Percentiles rank a stretch among this genome's conserved stretches.
These are phyloP conservation scores for Drosophila pseudotalamancana DNA, from an alignment of 2,888 invertebrate genomes.

Conservation along the genomic window DNA sequence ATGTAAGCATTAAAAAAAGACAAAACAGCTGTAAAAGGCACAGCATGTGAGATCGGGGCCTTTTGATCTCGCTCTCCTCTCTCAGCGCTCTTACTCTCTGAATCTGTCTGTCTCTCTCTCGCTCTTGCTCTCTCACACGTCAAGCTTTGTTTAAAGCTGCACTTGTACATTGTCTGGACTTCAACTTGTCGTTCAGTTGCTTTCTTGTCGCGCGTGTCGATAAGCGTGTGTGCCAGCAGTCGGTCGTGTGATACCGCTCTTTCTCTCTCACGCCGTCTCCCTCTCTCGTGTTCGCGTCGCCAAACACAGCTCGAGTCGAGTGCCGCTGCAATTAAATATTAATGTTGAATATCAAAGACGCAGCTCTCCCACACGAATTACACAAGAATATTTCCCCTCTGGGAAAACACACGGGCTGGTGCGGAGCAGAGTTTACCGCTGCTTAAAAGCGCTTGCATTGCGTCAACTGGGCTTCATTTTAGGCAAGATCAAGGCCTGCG, in stretches of 20 bases:
- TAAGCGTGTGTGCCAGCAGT: conserved; percentile 36
- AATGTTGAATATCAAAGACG: conserved; percentile 41
- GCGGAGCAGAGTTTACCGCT: conserved; percentile 1
- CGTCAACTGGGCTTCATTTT: conserved; percentile 30
- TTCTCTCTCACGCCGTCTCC: conserved; percentile 29
- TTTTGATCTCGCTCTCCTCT: neutral
- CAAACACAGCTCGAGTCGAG: conserved; percentile 6
- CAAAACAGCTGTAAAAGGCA: conserved; percentile 44
- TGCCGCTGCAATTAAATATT: conserved; percentile 40
- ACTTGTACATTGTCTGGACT: conserved; percentile 51
- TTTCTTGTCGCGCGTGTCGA: conserved; percentile 56
- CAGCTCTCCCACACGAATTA: conserved; percentile 41
- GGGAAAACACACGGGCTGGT: conserved; percentile 51
- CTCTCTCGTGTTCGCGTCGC: conserved; percentile 17
- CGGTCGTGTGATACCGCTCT: conserved; percentile 40
- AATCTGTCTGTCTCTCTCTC: too few species aligned
- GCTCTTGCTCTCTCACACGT: neutral
- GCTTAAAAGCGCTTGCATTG: conserved; percentile 48
- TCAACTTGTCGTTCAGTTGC: conserved; percentile 54
- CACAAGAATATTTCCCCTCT: conserved; percentile 19
- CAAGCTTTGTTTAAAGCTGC: conserved; percentile 65
- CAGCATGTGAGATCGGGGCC: too few species aligned
- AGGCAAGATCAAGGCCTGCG: conserved; percentile 35
- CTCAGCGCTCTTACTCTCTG: conserved; percentile 7
- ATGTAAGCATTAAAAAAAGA: conserved; percentile 1